Evolutionary conservation across 2,888 invertebrate genomes (phyloP).

Genomic region (Meiosimyza decipiens): DNA sequence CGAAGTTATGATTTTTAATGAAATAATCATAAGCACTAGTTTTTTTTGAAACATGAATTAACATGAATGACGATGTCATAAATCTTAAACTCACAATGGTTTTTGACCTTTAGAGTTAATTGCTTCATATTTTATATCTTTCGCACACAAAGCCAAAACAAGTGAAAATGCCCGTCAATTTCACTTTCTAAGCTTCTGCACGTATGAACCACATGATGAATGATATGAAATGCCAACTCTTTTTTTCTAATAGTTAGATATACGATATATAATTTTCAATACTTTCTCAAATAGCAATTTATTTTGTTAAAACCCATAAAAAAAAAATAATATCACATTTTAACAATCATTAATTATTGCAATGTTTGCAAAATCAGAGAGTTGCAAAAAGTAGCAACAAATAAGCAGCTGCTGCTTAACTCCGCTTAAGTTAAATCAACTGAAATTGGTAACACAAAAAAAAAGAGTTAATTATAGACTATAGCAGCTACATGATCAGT

Average conservation of each 20-base stretch:
- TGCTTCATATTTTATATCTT: constrained; percentile 1
- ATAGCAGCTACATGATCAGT: not conserved
- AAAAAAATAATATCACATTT: constrained; percentile 9
- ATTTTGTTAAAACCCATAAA: not conserved
- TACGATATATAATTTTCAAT: constrained; percentile 11
- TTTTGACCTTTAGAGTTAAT: constrained; percentile 1
- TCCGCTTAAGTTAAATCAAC: not conserved
- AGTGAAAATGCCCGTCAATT: not conserved
- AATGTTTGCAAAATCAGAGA: constrained; percentile 6
- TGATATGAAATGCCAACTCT: not conserved
- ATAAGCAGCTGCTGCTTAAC: not conserved
- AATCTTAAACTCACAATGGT: not conserved
- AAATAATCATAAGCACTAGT: no score
- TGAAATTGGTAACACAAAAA: not conserved
- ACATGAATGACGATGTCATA: no score
- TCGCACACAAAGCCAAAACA: not conserved
- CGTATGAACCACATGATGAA: not conserved
- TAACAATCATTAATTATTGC: constrained; percentile 26
- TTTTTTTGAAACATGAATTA: no score
- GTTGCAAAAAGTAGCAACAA: not conserved
- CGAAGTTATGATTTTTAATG: no score
- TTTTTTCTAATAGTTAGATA: no score
- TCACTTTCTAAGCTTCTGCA: constrained; percentile 5
- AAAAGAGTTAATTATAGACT: not conserved
- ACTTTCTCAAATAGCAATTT: constrained; percentile 20